Evolutionary conservation across 1,140 invertebrate species (phyloP), one percentile per base, ranked within the genome.

Genomic region (Pogonomyrmex californicus): DNA sequence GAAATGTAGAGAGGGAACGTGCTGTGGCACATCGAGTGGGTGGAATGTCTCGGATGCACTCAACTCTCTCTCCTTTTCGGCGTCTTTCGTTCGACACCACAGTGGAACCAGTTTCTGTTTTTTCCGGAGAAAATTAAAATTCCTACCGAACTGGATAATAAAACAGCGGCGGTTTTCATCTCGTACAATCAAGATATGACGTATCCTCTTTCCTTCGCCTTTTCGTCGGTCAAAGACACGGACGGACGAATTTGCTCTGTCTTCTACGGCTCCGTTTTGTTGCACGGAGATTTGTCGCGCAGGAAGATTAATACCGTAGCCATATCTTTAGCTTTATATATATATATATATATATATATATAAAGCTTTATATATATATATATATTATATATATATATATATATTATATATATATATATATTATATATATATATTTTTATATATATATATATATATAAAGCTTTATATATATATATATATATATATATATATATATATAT

Each of bases 111-210:
- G 90, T 91, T 92, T 86, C 81, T 87, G 86, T 91, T 91, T 91
- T 91, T 91, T 91, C 68, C 71, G 63, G 81, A 90, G 88, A 90
- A 92, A 92, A 92, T 92, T 88, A 92, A 91, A 91, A 92, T 92
- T 91, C 88, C 90, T 79, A 63, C 51, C 63, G 60, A 23, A 9
- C 51, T 73, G 65, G 58, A 70, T 91, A 60, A 90, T 90, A 92
- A 89, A 85, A 60, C 5, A 30, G 79, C 87, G 78, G 81, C 65
- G 65, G 65, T 90, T 89, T 88, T 90, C 75, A 88, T 91, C 86
- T 82, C 62, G 82, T 65, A 87, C 44, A 83, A 93, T 91, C 91
- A 91, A 93, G 86, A 91, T 90, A 88, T 86, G 62, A 91, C 62
- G 73, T 88, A 89, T 90, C 77, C 58, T 68, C 56, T 83, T 56